Evolutionary conservation across 2,113 vertebrate species (phyloP), one percentile per base, ranked within the genome.

Genomic region (Corythornis vintsioides): DNA sequence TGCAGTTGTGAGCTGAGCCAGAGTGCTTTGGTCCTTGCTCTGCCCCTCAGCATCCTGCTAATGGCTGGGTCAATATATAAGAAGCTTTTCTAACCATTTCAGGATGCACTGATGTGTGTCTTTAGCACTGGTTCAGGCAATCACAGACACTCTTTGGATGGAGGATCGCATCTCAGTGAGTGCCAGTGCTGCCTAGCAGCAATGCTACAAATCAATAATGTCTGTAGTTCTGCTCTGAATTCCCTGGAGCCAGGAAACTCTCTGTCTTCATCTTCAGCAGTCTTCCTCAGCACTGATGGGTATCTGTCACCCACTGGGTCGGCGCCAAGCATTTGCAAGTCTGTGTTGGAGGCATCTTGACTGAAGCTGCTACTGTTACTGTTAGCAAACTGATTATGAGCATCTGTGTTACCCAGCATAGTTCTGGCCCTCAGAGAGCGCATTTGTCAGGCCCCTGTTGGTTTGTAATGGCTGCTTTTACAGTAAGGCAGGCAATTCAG

Each of bases 401-500:
- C 47, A 45, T 72, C 28, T 50, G 22, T 59, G 53, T 15, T 14
- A n/a, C 31, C n/a, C 55, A 43, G 75, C 1, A 5, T 20, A 59
- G 69, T 38, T 64, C 55, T 2, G 7, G 7, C 16, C 87, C 43
- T 15, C 61, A 13, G 9, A 71, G 31, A 38, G 4, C 35, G 47
- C 0, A 1, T 40, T 67, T 84, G 28, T 43, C 80, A 78, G 73
- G 63, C 35, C 57, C 1, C 40, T 89, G 74, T 60, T 40, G 63
- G 71, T 75, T 55, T 66, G 43, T 29, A 64, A 0, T 4, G 29
- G 38, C 66, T 75, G 48, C 59, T 88, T 75, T 35, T 24, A 21
- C 56, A 52, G 55, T 0, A 0, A 4, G 2, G n/a, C 74, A 69
- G 43, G 40, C 5, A 1, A 40, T 40, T 60, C 48, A 33, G 52